A percentile compares a stretch with the other conserved stretches of the same genome.
Conservation (phyloP, 2,888 invertebrate genomes). For the Acleris laterana region DNA sequence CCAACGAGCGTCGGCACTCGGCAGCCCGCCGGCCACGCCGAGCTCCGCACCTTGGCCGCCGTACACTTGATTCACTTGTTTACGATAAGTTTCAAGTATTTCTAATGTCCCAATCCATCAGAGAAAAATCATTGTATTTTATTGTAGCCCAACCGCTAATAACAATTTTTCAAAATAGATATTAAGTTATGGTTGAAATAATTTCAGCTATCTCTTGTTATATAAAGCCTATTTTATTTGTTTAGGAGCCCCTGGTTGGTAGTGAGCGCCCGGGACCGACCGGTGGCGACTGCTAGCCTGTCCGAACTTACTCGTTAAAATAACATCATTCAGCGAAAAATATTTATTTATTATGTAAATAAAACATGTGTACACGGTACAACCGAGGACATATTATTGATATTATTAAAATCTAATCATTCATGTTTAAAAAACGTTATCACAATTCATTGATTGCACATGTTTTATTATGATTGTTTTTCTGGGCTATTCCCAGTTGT, state of each 20-base stretch:
- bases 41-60: background rate
- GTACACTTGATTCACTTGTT: no score
- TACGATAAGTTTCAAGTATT: no score
- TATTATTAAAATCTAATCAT: no score
- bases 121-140: no score
- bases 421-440: no score
- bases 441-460: conserved; percentile 10
- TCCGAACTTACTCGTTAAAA: background rate
- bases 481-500: no score
- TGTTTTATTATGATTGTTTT: conserved; percentile 16
- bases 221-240: background rate
- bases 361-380: conserved; percentile 17
- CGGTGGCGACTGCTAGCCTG: background rate
- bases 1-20: no score
- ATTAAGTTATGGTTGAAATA: background rate
- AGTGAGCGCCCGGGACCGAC: background rate
- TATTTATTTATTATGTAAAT: conserved; percentile 30
- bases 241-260: conserved; percentile 1
- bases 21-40: background rate
- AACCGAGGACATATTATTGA: background rate
- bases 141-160: no score
- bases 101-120: no score
- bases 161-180: no score
- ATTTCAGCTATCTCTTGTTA: no score
- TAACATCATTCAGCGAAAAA: background rate